These are phyloP conservation scores for Epicauta chinensis DNA, from an alignment of 1,140 invertebrate species.

Conservation along the genomic window DNA sequence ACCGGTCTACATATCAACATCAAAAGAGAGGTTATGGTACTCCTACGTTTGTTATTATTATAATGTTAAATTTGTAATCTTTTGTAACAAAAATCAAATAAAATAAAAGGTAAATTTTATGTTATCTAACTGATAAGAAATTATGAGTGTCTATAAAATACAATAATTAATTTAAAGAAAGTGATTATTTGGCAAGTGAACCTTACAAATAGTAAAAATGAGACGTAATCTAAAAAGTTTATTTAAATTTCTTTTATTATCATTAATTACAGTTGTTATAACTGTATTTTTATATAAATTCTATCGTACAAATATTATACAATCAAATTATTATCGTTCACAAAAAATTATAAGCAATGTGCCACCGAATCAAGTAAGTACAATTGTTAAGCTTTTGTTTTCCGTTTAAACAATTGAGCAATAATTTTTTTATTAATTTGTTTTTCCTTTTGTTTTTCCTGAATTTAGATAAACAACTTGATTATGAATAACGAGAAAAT, in stretches of 20 bases:
- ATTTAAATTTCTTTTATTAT: slow-evolving; percentile 37
- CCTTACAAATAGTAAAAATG: slow-evolving; percentile 24
- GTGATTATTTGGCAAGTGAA: no score
- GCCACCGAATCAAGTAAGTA: not conserved
- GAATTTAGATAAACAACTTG: slow-evolving; percentile 8
- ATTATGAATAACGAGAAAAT: slow-evolving; percentile 48
- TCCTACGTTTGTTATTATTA: no score
- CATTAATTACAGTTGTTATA: slow-evolving; percentile 31
- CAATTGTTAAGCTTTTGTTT: not conserved
- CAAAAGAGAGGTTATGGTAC: no score
- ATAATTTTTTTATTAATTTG: slow-evolving; percentile 7
- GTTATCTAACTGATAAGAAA: no score
- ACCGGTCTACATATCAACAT: no score
- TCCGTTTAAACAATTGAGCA: slow-evolving; percentile 2
- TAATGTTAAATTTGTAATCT: no score
- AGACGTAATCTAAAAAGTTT: slow-evolving; percentile 39
- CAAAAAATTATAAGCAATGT: slow-evolving; percentile 1
- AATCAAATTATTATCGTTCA: no score
- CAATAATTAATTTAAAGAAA: no score
- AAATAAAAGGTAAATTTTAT: no score
- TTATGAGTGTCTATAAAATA: no score
- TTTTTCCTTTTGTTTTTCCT: slow-evolving; percentile 11
- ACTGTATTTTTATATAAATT: slow-evolving; percentile 36
- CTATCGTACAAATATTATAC: slow-evolving; percentile 5
- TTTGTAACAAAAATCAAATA: no score